phyloP scores from a whole-genome alignment of 1,140 invertebrate species.

The Matsumurasca onukii region DNA sequence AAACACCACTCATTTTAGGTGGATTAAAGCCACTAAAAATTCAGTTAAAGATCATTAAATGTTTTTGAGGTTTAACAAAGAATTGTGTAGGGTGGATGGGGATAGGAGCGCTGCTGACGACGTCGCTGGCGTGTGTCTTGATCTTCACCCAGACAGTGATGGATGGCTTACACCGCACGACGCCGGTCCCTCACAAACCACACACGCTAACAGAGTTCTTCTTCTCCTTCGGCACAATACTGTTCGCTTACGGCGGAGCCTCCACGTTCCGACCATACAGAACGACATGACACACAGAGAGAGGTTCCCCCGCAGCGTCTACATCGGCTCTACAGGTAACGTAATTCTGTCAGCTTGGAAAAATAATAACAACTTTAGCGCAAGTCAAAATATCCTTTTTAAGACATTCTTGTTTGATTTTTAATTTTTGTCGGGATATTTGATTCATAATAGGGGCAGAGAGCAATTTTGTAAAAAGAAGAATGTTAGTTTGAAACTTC shows the following conservation, averaged over 20 bases:
- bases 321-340: constrained; percentile 55
- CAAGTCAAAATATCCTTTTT: too few relatives aligned
- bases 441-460: too few relatives aligned
- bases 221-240: constrained; percentile 61
- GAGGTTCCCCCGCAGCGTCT: constrained; percentile 55
- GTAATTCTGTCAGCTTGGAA: constrained; percentile 20
- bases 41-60: too few relatives aligned
- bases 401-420: too few relatives aligned
- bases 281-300: constrained; percentile 64
- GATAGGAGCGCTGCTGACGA: constrained; percentile 57
- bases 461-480: too few relatives aligned
- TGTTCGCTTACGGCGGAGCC: constrained; percentile 67
- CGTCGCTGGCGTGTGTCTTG: constrained; percentile 56
- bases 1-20: too few relatives aligned
- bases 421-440: background rate
- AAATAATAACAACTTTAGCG: constrained; percentile 28
- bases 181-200: constrained; percentile 45
- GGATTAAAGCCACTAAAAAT: too few relatives aligned
- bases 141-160: constrained; percentile 59
- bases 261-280: constrained; percentile 68
- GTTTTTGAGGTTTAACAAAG: too few relatives aligned
- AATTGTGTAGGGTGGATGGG: too few relatives aligned
- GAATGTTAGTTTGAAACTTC: too few relatives aligned
- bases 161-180: constrained; percentile 46
- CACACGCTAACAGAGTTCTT: constrained; percentile 55